These are phyloP conservation scores for Silurus aristotelis DNA, from an alignment of 2,797 vertebrate genomes.

Conservation along the genomic window DNA sequence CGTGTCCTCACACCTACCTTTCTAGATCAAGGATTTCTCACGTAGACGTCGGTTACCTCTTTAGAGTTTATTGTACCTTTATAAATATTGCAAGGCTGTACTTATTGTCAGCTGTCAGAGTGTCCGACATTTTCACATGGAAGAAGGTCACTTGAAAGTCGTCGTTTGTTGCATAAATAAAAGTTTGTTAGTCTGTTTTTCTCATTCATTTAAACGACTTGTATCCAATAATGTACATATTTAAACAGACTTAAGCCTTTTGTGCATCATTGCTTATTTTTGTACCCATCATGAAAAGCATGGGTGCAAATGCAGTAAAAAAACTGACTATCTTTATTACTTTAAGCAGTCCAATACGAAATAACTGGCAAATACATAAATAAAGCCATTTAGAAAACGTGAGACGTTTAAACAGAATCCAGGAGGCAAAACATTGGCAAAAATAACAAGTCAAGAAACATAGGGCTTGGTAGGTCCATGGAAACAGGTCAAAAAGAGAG, in stretches of 20 bases:
- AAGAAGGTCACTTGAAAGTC: background rate
- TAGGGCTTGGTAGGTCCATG: too few species aligned
- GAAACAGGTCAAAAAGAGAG: too few species aligned
- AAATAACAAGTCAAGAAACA: too few species aligned
- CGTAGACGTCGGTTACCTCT: background rate
- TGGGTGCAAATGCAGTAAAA: too few species aligned
- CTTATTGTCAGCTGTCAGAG: background rate
- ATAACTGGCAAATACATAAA: too few species aligned
- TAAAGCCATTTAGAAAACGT: too few species aligned
- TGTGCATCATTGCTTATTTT: background rate
- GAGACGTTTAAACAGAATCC: too few species aligned
- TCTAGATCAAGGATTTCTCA: slow-evolving; percentile 18
- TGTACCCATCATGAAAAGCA: too few species aligned
- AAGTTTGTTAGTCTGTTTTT: background rate
- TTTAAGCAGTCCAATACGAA: too few species aligned
- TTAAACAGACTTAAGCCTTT: background rate
- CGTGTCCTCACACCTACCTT: slow-evolving; percentile 33
- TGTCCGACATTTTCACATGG: background rate
- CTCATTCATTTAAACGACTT: background rate
- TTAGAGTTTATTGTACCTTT: background rate
- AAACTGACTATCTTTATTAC: too few species aligned
- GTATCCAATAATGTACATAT: background rate
- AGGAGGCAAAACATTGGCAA: too few species aligned
- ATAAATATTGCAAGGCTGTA: background rate
- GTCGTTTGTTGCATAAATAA: background rate